These are phyloP conservation scores for Rutilus rutilus DNA, from an alignment of 2,113 vertebrate species.

Conservation along the genomic window DNA sequence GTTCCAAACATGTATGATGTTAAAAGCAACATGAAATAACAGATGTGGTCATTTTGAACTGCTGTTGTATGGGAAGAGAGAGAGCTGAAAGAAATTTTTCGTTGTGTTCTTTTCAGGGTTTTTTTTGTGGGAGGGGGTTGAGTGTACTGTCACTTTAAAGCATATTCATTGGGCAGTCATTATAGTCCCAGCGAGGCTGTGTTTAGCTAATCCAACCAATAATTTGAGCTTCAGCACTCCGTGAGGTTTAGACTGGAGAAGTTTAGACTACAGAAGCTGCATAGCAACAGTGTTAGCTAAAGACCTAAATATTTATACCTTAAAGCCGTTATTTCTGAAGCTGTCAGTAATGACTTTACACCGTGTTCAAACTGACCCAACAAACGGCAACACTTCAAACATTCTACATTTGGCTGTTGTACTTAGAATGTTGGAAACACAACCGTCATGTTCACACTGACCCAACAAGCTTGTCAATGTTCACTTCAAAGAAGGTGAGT, in stretches of 20 bases:
- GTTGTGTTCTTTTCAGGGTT: not conserved
- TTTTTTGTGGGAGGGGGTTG: too few relatives aligned
- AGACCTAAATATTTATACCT: constrained; percentile 52
- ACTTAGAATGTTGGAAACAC: not conserved
- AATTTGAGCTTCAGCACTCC: constrained; percentile 50
- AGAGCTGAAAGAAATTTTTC: not conserved
- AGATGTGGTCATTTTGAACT: too few relatives aligned
- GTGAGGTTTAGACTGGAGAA: constrained; percentile 41
- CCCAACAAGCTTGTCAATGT: not conserved
- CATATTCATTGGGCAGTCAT: constrained; percentile 45
- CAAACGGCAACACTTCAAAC: constrained; percentile 15
- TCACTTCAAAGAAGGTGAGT: not conserved
- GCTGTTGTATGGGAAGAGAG: too few relatives aligned
- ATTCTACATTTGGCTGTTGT: not conserved
- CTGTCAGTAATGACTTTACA: constrained; percentile 25
- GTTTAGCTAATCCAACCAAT: constrained; percentile 55
- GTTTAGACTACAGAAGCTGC: constrained; percentile 47
- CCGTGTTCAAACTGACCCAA: constrained; percentile 1
- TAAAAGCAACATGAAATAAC: not conserved
- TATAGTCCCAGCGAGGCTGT: constrained; percentile 27
- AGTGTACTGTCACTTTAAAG: constrained; percentile 5
- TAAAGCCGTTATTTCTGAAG: constrained; percentile 25
- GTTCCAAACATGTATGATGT: not conserved
- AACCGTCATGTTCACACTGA: not conserved
- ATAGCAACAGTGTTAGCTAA: constrained; percentile 49